These are phyloP conservation scores for Corythaeola cristata DNA, from an alignment of 2,113 vertebrate species.

Conservation along the genomic window DNA sequence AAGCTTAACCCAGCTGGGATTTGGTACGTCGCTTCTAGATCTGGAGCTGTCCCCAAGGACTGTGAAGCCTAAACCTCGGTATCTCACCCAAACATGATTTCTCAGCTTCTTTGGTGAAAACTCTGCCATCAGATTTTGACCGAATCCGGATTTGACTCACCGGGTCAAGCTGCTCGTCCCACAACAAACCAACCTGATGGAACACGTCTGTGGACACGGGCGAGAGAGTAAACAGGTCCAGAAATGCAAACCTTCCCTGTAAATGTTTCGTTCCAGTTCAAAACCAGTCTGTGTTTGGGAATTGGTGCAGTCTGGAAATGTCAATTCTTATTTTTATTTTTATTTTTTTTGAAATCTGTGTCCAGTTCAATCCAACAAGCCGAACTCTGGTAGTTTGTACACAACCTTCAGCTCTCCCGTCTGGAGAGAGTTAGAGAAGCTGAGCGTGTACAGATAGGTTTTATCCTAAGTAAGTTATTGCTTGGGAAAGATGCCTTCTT, in stretches of 20 bases:
- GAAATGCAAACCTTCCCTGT: neutral
- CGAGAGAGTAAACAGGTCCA: neutral
- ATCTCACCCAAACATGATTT: neutral
- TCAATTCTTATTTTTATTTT: neutral
- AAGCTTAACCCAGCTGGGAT: neutral
- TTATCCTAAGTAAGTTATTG: neutral
- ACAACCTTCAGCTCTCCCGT: neutral
- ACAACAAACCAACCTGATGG: fast-evolving
- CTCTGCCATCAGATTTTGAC: neutral
- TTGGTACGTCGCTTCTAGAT: neutral
- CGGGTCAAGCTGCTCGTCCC: neutral
- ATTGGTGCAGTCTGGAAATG: neutral
- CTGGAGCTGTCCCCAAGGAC: neutral
- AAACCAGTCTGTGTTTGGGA: neutral
- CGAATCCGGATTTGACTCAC: neutral
- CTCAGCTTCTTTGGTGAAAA: neutral
- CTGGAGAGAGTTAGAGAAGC: neutral
- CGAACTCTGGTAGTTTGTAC: neutral
- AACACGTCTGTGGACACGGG: neutral
- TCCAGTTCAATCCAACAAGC: neutral
- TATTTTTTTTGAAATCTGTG: neutral
- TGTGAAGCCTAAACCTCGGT: neutral
- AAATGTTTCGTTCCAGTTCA: neutral
- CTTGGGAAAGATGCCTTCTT: neutral
- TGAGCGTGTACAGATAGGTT: fast-evolving